phyloP scores from a whole-genome alignment of 2,113 vertebrate genomes.

The Monopterus albus region DNA sequence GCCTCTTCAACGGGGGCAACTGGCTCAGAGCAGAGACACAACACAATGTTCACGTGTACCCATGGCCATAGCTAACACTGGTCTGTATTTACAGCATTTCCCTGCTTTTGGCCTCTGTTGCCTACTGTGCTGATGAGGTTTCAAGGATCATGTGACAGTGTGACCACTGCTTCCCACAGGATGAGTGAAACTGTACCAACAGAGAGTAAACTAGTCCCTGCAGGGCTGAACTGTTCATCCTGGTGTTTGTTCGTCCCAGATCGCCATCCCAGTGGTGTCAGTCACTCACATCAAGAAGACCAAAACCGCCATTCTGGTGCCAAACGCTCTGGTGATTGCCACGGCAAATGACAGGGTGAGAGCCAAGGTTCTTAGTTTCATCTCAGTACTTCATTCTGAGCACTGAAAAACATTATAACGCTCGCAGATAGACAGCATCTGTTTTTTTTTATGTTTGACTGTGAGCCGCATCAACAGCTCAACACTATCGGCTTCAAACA shows the following conservation, averaged over 20 bases:
- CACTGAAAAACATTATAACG: too few species aligned
- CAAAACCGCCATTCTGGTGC: conserved; percentile 94
- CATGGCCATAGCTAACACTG: too few species aligned
- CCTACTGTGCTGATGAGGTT: neutral
- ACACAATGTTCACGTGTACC: too few species aligned
- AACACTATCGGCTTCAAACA: neutral
- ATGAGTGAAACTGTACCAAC: neutral
- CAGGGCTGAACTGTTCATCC: neutral
- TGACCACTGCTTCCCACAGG: neutral
- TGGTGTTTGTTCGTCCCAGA: conserved; percentile 78
- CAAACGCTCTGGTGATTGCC: conserved; percentile 91
- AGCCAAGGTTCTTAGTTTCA: too few species aligned
- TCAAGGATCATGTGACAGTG: neutral
- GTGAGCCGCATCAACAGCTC: too few species aligned
- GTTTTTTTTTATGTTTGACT: too few species aligned
- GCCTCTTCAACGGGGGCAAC: too few species aligned
- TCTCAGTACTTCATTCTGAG: neutral
- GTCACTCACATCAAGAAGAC: conserved; percentile 94
- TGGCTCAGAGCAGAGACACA: too few species aligned
- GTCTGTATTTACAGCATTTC: too few species aligned
- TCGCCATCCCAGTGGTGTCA: conserved; percentile 90
- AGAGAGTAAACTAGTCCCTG: neutral
- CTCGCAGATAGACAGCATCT: too few species aligned
- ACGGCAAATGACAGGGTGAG: conserved; percentile 88
- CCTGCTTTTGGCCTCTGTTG: too few species aligned